Conservation (phyloP, 2,797 vertebrate genomes). For the Anisognathus igniventris region DNA sequence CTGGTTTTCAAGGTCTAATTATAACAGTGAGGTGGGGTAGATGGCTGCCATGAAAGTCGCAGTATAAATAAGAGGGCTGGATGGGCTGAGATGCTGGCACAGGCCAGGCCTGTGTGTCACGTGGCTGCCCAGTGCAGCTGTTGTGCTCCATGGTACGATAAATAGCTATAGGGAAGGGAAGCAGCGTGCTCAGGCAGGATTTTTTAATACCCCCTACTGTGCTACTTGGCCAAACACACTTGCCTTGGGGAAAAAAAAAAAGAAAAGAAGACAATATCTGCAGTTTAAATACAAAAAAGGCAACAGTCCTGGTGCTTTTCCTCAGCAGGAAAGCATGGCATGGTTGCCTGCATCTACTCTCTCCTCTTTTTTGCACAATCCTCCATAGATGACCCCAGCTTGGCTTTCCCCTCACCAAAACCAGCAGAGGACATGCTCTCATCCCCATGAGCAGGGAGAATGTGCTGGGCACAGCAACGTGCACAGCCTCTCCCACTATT, state of each 20-base stretch:
- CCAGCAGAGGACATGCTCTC: background rate
- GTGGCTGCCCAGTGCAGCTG: slow-evolving; percentile 49
- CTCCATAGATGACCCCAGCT: background rate
- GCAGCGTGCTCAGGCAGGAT: rapidly evolving
- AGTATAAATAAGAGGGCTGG: slow-evolving; percentile 36
- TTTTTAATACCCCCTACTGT: slow-evolving; percentile 4
- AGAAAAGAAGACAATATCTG: background rate
- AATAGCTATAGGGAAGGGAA: slow-evolving; percentile 43
- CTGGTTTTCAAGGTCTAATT: slow-evolving; percentile 65
- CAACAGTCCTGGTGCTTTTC: background rate
- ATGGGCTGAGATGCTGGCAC: slow-evolving; percentile 2
- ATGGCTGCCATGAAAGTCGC: slow-evolving; percentile 42
- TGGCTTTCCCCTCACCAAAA: rapidly evolving
- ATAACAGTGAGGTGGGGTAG: slow-evolving; percentile 55
- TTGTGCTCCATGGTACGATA: slow-evolving; percentile 29
- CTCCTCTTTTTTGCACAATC: background rate
- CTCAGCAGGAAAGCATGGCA: background rate
- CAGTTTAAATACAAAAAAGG: background rate
- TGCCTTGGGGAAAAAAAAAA: rapidly evolving
- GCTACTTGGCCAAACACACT: background rate
- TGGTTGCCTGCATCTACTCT: background rate
- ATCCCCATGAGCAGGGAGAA: background rate
- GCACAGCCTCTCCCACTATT: background rate
- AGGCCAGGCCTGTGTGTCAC: slow-evolving; percentile 12
- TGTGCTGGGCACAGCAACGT: rapidly evolving